phyloP scores from a whole-genome alignment of 2,113 vertebrate species.

The Nibea coibor region DNA sequence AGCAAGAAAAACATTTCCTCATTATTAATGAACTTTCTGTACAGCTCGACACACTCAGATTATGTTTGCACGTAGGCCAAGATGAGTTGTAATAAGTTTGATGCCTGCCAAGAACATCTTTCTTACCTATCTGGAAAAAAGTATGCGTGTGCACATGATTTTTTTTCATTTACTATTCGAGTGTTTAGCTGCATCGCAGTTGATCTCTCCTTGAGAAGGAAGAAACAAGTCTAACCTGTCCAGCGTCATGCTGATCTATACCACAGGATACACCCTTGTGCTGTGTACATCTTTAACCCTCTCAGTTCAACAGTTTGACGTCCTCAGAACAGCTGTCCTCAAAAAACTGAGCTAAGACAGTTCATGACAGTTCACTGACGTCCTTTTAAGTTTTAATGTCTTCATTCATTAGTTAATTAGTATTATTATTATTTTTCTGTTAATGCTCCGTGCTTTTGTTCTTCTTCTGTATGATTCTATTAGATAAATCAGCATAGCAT shows the following conservation, averaged over 20 bases:
- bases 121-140: not conserved
- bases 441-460: not conserved
- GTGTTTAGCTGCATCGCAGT: not conserved
- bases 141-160: not conserved
- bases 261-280: slow-evolving; percentile 22
- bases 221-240: slow-evolving; percentile 54
- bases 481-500: not conserved
- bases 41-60: not conserved
- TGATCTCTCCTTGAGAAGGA: not conserved
- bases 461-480: not conserved
- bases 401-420: not conserved
- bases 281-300: slow-evolving; percentile 4
- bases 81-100: not conserved
- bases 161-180: not conserved
- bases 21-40: not conserved
- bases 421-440: not conserved
- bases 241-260: not conserved
- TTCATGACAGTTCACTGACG: not conserved
- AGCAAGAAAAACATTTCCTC: slow-evolving; percentile 20
- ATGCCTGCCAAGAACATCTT: not conserved
- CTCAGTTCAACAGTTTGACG: not conserved
- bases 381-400: not conserved
- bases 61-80: not conserved
- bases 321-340: not conserved
- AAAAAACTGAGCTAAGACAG: not conserved